These are phyloP conservation scores for Siderastrea siderea DNA, from an alignment of 92 coral and sea anemone genomes.

Conservation along the genomic window DNA sequence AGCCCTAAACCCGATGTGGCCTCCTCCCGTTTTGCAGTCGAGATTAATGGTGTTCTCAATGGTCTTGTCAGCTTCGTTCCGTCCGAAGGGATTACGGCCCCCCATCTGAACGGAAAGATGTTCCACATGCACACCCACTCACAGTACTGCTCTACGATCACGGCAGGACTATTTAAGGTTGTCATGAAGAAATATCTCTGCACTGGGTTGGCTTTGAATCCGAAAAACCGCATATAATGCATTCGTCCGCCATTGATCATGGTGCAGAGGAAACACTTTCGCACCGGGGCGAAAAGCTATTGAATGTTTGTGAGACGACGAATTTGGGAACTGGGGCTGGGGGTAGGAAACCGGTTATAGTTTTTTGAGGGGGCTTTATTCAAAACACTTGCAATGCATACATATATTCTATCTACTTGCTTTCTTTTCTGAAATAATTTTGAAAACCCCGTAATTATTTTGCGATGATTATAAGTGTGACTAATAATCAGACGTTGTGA, in stretches of 20 bases:
- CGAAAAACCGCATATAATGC: no score
- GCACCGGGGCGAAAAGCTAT: no score
- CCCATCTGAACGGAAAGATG: constrained; percentile 74
- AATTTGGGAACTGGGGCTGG: background rate
- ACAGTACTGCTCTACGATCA: no score
- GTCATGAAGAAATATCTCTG: background rate
- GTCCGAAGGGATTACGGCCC: constrained; percentile 72
- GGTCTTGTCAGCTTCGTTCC: constrained; percentile 81
- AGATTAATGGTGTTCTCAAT: constrained; percentile 77
- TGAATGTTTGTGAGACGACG: no score
- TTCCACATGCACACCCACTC: background rate
- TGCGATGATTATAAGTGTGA: background rate
- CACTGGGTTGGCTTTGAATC: no score
- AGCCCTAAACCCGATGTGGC: constrained; percentile 73
- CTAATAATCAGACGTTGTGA: no score
- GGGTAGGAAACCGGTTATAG: background rate
- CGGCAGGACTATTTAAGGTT: constrained; percentile 21
- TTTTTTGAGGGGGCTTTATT: constrained; percentile 1
- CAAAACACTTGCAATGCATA: background rate
- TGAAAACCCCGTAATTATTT: background rate
- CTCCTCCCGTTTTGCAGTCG: constrained; percentile 82
- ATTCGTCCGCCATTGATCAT: no score
- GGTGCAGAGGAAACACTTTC: no score
- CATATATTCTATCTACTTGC: no score
- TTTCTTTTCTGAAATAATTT: background rate